Evolutionary conservation across 2,888 invertebrate genomes (phyloP).

Genomic region (Anticlea derivata): DNA sequence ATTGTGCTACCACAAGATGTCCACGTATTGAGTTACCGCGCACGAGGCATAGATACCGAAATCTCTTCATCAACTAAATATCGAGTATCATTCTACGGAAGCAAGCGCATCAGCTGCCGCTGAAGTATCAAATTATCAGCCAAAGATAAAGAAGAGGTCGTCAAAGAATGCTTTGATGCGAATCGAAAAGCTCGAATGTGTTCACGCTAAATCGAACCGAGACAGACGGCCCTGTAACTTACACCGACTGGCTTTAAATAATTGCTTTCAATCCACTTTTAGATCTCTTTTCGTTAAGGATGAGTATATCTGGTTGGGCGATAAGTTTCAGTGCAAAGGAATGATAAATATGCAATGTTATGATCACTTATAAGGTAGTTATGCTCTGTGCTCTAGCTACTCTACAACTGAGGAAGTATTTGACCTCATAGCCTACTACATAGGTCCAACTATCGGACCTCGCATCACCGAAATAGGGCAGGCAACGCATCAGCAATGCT

Average conservation of each 20-base stretch:
- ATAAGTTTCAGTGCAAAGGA: constrained; percentile 7
- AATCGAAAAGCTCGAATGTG: constrained; percentile 68
- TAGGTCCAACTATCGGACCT: too few species aligned
- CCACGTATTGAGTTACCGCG: constrained; percentile 66
- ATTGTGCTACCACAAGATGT: constrained; percentile 73
- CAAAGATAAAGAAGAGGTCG: constrained; percentile 48
- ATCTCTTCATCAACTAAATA: constrained; percentile 78
- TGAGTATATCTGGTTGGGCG: constrained; percentile 17
- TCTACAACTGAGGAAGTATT: too few species aligned
- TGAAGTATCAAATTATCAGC: constrained; percentile 69
- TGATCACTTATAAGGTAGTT: too few species aligned
- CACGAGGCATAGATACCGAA: constrained; percentile 73
- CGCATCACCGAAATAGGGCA: too few species aligned
- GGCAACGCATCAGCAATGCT: too few species aligned
- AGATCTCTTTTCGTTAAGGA: constrained; percentile 43
- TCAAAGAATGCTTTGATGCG: constrained; percentile 67
- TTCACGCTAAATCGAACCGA: constrained; percentile 76
- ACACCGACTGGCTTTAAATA: constrained; percentile 62
- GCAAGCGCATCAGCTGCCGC: constrained; percentile 77
- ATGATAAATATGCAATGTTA: background rate
- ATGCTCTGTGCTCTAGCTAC: too few species aligned
- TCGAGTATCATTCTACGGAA: constrained; percentile 76
- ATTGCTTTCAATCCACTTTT: constrained; percentile 59
- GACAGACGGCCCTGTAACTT: constrained; percentile 70
- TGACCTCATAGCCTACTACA: too few species aligned